Evolutionary conservation across 2,113 vertebrate species (phyloP).

Genomic region (Procavia capensis): DNA sequence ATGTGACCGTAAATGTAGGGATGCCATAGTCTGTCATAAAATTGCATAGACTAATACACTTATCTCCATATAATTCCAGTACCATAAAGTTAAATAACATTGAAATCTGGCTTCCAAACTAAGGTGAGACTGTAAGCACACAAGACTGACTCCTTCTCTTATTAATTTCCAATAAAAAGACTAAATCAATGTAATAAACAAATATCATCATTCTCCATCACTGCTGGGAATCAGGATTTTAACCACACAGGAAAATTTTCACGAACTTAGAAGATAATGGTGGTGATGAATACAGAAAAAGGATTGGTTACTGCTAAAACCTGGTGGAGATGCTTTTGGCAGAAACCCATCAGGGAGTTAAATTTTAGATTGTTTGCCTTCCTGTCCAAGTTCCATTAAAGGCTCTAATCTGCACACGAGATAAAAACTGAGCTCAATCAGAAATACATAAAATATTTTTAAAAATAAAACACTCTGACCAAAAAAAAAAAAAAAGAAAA

Average conservation of each 20-base stretch:
- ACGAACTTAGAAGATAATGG: not conserved
- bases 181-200: not conserved
- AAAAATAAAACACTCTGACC: not conserved
- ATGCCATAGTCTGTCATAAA: not conserved
- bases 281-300: rapidly evolving
- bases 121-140: not conserved
- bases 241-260: not conserved
- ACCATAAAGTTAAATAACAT: not conserved
- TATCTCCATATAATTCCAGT: not conserved
- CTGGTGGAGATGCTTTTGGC: not conserved
- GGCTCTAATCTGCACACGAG: not conserved
- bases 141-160: not conserved
- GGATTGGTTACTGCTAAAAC: not conserved
- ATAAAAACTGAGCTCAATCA: not conserved
- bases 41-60: not conserved
- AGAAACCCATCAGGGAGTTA: not conserved
- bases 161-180: not conserved
- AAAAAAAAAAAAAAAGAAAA: too few relatives aligned
- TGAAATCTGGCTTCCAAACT: not conserved
- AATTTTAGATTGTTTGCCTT: not conserved
- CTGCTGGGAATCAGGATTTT: not conserved
- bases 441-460: not conserved
- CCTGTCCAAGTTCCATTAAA: not conserved
- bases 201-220: not conserved
- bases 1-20: not conserved